Evolutionary conservation across 64 coral and sea anemone species (phyloP).

Genomic region (Stylophora pistillata): DNA sequence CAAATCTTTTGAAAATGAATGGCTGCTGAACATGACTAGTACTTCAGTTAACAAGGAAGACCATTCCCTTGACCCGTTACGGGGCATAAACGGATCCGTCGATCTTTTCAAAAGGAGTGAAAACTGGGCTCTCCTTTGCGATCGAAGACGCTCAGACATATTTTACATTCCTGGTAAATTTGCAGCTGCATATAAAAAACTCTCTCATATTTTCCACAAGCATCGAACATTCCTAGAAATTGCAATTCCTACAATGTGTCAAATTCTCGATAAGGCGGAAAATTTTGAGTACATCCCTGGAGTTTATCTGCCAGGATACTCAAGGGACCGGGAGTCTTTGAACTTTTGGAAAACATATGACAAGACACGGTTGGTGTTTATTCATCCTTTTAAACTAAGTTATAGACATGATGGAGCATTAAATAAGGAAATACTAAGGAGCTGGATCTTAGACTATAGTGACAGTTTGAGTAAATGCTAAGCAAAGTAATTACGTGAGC

Average conservation of each 20-base stretch:
- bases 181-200: constrained; percentile 45
- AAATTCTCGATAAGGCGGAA: constrained; percentile 57
- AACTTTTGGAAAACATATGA: constrained; percentile 85
- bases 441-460: constrained; percentile 69
- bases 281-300: constrained; percentile 85
- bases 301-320: constrained; percentile 75
- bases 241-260: constrained; percentile 79
- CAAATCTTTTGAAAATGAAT: neutral
- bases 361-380: constrained; percentile 43
- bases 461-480: constrained; percentile 57
- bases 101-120: constrained; percentile 52
- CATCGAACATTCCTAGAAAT: constrained; percentile 91
- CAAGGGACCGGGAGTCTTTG: constrained; percentile 44
- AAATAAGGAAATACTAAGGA: constrained; percentile 50
- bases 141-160: constrained; percentile 73
- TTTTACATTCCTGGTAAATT: constrained; percentile 85
- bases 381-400: constrained; percentile 89
- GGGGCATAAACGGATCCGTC: constrained; percentile 19
- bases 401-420: constrained; percentile 50
- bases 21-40: neutral
- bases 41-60: neutral
- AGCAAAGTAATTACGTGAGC: neutral
- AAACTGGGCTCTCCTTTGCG: constrained; percentile 43
- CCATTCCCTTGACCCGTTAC: neutral
- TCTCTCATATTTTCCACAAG: constrained; percentile 84